These are phyloP conservation scores for Azemiops feae DNA, from an alignment of 2,113 vertebrate genomes.

Conservation along the genomic window DNA sequence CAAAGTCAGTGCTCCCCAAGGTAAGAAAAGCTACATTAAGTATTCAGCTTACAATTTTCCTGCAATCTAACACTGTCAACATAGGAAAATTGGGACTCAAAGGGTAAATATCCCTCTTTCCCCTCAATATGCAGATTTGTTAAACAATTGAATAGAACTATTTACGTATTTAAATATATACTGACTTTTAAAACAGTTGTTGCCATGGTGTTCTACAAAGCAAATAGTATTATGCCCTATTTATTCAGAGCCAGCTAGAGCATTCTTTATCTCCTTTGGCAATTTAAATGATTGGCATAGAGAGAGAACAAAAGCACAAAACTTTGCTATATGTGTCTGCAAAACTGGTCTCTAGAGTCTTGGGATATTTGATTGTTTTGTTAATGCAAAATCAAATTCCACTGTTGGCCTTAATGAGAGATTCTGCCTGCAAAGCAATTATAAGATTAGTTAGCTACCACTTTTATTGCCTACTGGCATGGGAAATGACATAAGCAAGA, in stretches of 20 bases:
- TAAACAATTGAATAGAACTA: background rate
- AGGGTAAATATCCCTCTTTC: background rate
- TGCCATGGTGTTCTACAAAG: background rate
- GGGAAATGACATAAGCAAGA: constrained; percentile 11
- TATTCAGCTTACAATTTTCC: background rate
- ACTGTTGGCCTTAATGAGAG: background rate
- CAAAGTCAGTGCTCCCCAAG: background rate
- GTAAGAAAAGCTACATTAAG: background rate
- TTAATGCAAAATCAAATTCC: constrained; percentile 19
- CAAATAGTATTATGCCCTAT: background rate
- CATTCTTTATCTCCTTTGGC: background rate
- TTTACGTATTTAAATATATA: background rate
- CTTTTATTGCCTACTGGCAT: constrained; percentile 16
- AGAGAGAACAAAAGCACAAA: constrained; percentile 11
- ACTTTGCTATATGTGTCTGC: constrained; percentile 14
- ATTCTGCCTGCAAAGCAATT: constrained; percentile 4
- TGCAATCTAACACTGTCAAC: background rate
- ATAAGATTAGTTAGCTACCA: constrained; percentile 21
- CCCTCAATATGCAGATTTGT: background rate
- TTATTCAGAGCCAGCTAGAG: background rate
- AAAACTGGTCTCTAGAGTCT: background rate
- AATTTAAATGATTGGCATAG: constrained; percentile 18
- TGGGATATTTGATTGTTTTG: constrained; percentile 15
- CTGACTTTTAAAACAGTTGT: background rate
- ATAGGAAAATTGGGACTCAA: background rate